Base-by-base conservation (phyloP, 2,113 vertebrate genomes). In the Chrysemys picta region DNA sequence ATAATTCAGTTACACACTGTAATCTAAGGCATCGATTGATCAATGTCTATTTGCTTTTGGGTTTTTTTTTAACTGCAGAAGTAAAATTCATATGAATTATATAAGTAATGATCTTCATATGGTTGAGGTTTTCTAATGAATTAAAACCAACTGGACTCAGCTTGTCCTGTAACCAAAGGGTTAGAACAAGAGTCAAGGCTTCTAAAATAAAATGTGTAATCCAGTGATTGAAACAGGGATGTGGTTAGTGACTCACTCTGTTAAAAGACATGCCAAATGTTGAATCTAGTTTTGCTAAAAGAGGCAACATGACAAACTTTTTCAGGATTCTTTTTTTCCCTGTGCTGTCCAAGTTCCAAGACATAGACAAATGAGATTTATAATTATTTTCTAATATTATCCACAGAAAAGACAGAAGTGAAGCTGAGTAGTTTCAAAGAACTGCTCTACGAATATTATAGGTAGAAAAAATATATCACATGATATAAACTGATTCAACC, bases 181-280 rank as follows among this genome's bases (percentile, higher is more conserved):
- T 17, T 24, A 10, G 75, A 91, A 14, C 79, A 52, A 65, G 52
- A 89, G 22, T 65, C 13, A 1, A 10, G 72, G 79, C 78, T 95
- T 94, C 80, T 95, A 91, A 84, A 50, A 91, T 89, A 93, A 87
- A 90, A 96, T 27, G 50, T 88, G 69, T 82, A 90, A 93, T 88
- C 75, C 85, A 96, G 80, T 85, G 93, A 90, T 80, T 93, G 82
- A 84, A n/a, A 62, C 59, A 49, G 78, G 54, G 13, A 81, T 79
- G 54, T 94, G 93, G 89, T 56, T 22, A 3, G 57, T 96, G 93
- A 97, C 91, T 97, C 95, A 88, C 6, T 50, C 82, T 75, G 16
- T 75, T 85, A 93, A 91, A 95, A 91, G 45, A 69, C 92, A 93
- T 80, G 80, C 85, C 95, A 86, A 95, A 94, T 89, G 94, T 96